Conservation (phyloP, 2,797 vertebrate genomes). For the Aplochiton taeniatus region DNA sequence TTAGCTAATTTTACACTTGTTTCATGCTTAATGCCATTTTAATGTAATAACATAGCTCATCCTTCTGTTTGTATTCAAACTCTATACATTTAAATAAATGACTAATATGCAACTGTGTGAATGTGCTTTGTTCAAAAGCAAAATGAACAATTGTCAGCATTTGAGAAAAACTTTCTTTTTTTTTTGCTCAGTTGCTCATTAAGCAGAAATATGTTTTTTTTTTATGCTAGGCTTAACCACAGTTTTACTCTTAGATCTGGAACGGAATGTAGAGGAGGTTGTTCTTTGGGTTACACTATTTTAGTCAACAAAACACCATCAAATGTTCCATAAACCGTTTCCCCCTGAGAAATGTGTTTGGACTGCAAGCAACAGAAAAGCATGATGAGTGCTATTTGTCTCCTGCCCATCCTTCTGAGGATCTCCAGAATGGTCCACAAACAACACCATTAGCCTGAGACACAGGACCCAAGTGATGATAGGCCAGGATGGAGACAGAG, state of each 20-base stretch:
- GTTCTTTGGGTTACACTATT: slow-evolving; percentile 3
- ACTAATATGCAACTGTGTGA: too few species aligned
- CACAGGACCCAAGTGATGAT: slow-evolving; percentile 27
- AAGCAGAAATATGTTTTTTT: too few species aligned
- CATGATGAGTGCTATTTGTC: slow-evolving; percentile 58
- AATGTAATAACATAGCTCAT: background rate
- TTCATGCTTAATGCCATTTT: slow-evolving; percentile 18
- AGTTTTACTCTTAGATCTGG: too few species aligned
- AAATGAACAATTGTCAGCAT: too few species aligned
- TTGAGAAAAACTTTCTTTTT: too few species aligned
- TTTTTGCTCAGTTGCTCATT: too few species aligned
- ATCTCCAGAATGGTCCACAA: slow-evolving; percentile 46
- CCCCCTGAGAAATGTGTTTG: slow-evolving; percentile 38
- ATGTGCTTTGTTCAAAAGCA: too few species aligned
- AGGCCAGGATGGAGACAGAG: slow-evolving; percentile 28
- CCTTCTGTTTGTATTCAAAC: too few species aligned
- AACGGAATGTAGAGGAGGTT: too few species aligned
- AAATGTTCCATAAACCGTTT: slow-evolving; percentile 30
- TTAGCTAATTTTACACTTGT: slow-evolving; percentile 28
- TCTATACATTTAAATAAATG: too few species aligned
- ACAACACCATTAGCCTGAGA: slow-evolving; percentile 46
- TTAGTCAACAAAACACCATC: slow-evolving; percentile 26
- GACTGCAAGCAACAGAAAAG: slow-evolving; percentile 51
- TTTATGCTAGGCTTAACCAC: too few species aligned
- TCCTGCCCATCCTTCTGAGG: slow-evolving; percentile 46